phyloP scores from a whole-genome alignment of 2,113 vertebrate species.

The Clupea harengus region DNA sequence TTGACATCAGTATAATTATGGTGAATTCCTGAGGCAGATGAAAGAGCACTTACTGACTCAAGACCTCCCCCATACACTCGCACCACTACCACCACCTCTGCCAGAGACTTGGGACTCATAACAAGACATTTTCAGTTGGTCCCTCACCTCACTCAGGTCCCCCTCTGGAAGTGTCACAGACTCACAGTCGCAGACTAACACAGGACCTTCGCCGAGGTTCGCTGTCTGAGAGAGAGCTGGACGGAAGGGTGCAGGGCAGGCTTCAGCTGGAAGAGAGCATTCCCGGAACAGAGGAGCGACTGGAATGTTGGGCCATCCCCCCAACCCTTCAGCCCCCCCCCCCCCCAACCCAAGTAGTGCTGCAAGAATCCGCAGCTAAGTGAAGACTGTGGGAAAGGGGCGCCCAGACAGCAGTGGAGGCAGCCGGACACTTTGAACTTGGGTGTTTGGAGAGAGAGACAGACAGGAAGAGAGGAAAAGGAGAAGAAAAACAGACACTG shows the following conservation, averaged over 20 bases:
- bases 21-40: slow-evolving; percentile 27
- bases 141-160: slow-evolving; percentile 20
- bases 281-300: not conserved
- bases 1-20: not conserved
- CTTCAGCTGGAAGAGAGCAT: slow-evolving; percentile 15
- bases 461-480: not conserved
- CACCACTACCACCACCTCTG: not conserved
- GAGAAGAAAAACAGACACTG: not conserved
- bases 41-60: slow-evolving; percentile 49
- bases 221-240: not conserved
- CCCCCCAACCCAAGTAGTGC: not conserved
- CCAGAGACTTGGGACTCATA: not conserved
- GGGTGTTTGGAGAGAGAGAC: not conserved
- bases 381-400: not conserved
- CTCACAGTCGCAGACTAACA: slow-evolving; percentile 30
- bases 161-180: slow-evolving; percentile 29
- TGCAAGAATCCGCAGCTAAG: not conserved
- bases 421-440: not conserved
- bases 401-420: not conserved
- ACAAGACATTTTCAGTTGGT: not conserved
- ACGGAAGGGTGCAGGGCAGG: slow-evolving; percentile 4
- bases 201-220: not conserved
- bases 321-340: not conserved
- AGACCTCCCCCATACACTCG: slow-evolving; percentile 18
- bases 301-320: slow-evolving; percentile 9